Percentiles rank a stretch among this genome's conserved stretches.
phyloP scores from a whole-genome alignment of 2,888 invertebrate genomes.

The Xestoiulus laeticollis region DNA sequence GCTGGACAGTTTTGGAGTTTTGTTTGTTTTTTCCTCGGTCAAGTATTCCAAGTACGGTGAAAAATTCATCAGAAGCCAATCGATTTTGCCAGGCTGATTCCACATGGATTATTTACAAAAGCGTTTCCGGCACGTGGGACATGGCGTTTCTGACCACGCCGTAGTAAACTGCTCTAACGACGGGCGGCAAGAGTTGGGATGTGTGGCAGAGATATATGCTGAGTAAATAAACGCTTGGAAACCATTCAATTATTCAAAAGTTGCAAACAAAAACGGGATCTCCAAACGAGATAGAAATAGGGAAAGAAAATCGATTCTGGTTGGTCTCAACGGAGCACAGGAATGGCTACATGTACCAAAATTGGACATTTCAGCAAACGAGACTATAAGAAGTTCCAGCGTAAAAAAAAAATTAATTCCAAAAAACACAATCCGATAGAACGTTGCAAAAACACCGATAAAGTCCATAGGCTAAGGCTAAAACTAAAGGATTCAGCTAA shows the following conservation, averaged over 20 bases:
- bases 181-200: constrained; percentile 1
- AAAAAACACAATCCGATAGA: not conserved
- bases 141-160: not conserved
- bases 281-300: not conserved
- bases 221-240: constrained; percentile 18
- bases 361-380: no score
- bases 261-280: not conserved
- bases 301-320: not conserved
- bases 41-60: not conserved
- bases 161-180: not conserved
- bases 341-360: not conserved
- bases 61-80: not conserved
- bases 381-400: not conserved
- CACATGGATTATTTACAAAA: not conserved
- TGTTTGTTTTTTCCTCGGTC: not conserved
- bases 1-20: not conserved
- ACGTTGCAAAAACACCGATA: not conserved
- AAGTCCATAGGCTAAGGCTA: no score
- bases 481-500: no score
- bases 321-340: not conserved
- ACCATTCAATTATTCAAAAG: not conserved
- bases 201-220: constrained; percentile 4
- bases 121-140: not conserved
- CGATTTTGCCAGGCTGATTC: not conserved
- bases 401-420: not conserved